A percentile compares a stretch with the other conserved stretches of the same genome.
phyloP scores from a whole-genome alignment of 2,797 vertebrate genomes.

The Dendrocincla fuliginosa region DNA sequence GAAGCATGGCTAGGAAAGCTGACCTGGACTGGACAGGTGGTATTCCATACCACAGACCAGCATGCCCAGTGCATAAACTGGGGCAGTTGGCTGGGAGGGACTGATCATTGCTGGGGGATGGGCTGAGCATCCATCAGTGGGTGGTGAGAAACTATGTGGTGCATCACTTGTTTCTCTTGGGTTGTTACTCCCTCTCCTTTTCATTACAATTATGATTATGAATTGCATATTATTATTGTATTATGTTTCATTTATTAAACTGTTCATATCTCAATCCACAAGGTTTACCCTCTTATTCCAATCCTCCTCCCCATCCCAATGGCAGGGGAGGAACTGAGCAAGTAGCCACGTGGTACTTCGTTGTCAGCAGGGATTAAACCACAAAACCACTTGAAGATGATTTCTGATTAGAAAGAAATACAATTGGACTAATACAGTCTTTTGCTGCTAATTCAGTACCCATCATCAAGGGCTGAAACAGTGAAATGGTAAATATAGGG shows the following conservation, averaged over 20 bases:
- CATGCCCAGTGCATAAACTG: neutral
- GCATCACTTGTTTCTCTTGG: no score
- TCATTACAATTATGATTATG: neutral
- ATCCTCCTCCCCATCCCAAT: neutral
- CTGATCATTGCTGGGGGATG: neutral
- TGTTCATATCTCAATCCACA: neutral
- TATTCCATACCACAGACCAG: neutral
- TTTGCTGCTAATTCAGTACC: neutral
- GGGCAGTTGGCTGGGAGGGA: neutral
- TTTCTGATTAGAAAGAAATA: neutral
- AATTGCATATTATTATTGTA: neutral
- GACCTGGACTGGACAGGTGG: neutral
- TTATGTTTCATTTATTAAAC: neutral
- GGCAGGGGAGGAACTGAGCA: neutral
- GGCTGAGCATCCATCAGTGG: neutral
- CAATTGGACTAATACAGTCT: neutral
- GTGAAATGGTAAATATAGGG: neutral
- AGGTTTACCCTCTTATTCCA: neutral
- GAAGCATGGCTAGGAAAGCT: neutral
- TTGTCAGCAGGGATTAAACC: neutral
- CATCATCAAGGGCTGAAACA: neutral
- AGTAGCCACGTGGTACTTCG: neutral
- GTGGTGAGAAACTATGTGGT: neutral
- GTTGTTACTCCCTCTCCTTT: neutral
- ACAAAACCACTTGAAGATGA: neutral